Conservation (phyloP, 2,113 vertebrate species). For the Catharus minimus region DNA sequence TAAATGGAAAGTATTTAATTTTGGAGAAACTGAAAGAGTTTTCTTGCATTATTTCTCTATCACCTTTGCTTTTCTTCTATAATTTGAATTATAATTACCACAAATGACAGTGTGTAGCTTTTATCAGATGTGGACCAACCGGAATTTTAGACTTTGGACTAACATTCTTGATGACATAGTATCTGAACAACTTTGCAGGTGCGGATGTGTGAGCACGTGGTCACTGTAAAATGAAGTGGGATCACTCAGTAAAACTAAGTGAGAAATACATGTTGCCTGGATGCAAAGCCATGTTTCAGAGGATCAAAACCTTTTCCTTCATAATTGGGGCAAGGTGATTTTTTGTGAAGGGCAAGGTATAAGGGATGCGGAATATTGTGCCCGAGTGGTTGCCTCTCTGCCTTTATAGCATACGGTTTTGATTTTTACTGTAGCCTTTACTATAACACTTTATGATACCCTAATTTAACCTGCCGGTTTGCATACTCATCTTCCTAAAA, state of each 20-base stretch:
- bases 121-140: neutral
- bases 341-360: neutral
- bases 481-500: neutral
- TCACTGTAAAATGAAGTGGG: neutral
- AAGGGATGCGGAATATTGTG: neutral
- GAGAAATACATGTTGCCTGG: neutral
- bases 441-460: neutral
- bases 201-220: neutral
- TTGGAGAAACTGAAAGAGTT: neutral
- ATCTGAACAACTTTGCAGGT: neutral
- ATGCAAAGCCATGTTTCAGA: neutral
- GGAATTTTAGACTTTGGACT: constrained; percentile 31
- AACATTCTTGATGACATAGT: neutral
- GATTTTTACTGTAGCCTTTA: neutral
- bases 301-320: neutral
- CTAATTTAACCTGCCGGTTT: neutral
- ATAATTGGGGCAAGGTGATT: neutral
- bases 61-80: neutral
- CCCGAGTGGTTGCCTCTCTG: neutral
- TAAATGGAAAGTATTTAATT: neutral
- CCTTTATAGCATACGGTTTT: neutral
- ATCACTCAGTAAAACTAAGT: neutral
- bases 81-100: neutral
- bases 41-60: neutral
- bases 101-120: neutral